Evolutionary conservation across 1,140 invertebrate species (phyloP).

Genomic region (Octopus bimaculoides): DNA sequence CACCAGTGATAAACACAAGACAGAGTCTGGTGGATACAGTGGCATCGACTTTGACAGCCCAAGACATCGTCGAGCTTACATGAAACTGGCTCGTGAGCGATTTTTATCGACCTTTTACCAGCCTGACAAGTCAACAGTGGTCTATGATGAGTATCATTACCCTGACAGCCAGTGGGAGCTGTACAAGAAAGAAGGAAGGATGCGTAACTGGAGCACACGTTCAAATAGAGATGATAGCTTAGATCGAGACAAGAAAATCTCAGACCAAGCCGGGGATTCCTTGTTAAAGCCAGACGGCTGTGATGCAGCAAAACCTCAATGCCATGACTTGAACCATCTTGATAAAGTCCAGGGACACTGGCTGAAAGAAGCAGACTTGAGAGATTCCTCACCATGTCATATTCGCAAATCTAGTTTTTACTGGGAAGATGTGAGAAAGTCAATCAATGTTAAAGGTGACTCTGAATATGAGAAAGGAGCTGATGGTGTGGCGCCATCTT

Average conservation of each 20-base stretch:
- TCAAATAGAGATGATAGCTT: background rate
- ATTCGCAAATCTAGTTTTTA: background rate
- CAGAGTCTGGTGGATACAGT: background rate
- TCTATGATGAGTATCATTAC: background rate
- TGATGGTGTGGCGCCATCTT: background rate
- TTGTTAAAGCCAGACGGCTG: too few relatives aligned
- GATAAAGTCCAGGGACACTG: background rate
- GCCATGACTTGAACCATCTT: background rate
- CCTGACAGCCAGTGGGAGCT: background rate
- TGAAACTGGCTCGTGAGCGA: background rate
- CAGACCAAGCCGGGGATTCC: too few relatives aligned
- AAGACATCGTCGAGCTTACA: background rate
- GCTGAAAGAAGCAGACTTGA: background rate
- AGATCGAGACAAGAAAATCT: background rate
- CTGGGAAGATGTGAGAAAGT: background rate
- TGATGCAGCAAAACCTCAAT: too few relatives aligned
- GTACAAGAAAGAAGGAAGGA: constrained; percentile 4
- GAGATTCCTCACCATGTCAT: background rate
- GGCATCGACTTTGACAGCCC: constrained; percentile 1
- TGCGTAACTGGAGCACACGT: background rate
- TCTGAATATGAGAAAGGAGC: background rate
- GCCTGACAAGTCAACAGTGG: background rate
- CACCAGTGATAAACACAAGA: background rate
- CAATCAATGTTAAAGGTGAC: background rate
- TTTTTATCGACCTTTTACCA: constrained; percentile 4